Conservation (phyloP, 1,140 invertebrate genomes). For the Papilio polyxenes region DNA sequence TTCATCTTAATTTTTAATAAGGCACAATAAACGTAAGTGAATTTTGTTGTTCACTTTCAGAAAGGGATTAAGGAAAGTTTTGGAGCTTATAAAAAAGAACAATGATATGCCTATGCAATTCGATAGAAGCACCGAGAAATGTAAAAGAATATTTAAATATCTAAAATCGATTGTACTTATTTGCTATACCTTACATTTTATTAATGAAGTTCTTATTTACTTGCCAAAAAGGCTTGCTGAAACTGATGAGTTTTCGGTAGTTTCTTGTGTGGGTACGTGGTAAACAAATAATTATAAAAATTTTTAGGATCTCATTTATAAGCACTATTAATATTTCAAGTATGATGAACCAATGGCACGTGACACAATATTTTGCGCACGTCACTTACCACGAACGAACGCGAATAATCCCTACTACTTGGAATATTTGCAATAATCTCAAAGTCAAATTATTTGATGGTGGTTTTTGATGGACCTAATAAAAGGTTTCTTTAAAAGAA, state of each 20-base stretch:
- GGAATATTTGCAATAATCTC: no score
- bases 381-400: no score
- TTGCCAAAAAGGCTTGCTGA: slow-evolving; percentile 41
- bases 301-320: no score
- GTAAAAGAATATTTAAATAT: slow-evolving; percentile 30
- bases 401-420: no score
- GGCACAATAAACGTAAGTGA: no score
- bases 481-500: no score
- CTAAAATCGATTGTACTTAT: slow-evolving; percentile 41
- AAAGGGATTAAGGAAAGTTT: slow-evolving; percentile 3
- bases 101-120: slow-evolving; percentile 39
- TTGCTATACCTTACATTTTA: slow-evolving; percentile 47
- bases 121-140: slow-evolving; percentile 17
- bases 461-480: no score
- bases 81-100: slow-evolving; percentile 36
- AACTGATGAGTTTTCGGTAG: slow-evolving; percentile 30
- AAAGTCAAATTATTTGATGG: no score
- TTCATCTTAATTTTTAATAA: no score
- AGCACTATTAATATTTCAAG: no score
- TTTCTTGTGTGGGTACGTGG: slow-evolving; percentile 42
- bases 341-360: no score
- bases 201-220: slow-evolving; percentile 46
- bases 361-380: no score
- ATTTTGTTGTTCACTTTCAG: neutral
- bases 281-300: neutral